A percentile compares a stretch with the other conserved stretches of the same genome.
phyloP scores from a whole-genome alignment of 2,113 vertebrate species.

The Semnornis frantzii region DNA sequence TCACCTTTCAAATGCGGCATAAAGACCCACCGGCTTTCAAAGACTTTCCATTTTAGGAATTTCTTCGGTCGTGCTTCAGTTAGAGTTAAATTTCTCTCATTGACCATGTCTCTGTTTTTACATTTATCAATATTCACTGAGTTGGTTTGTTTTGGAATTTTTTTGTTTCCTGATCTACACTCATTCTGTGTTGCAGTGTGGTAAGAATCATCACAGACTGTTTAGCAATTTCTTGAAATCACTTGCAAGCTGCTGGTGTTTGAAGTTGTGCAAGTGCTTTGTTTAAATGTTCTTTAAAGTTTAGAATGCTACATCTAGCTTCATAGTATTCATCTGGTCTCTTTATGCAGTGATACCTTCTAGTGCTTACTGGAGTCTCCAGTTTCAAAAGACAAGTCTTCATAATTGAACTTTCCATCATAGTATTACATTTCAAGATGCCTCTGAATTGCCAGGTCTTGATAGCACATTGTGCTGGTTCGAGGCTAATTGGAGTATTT shows the following conservation, averaged over 20 bases:
- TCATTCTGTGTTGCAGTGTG: not conserved
- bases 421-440: not conserved
- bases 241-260: not conserved
- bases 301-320: not conserved
- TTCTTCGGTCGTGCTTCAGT: not conserved
- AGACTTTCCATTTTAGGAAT: slow-evolving; percentile 10
- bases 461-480: not conserved
- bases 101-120: not conserved
- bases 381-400: not conserved
- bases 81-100: not conserved
- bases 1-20: slow-evolving; percentile 39
- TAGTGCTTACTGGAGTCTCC: not conserved
- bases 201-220: not conserved
- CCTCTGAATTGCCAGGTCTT: not conserved
- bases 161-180: not conserved
- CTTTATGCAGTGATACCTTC: not conserved
- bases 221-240: not conserved
- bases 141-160: not conserved
- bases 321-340: not conserved
- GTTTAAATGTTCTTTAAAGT: not conserved
- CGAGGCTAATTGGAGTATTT: too few relatives aligned
- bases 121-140: not conserved
- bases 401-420: not conserved
- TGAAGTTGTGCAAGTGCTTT: not conserved
- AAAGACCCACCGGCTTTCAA: slow-evolving; percentile 45